These are phyloP conservation scores for Parelbella ahira DNA, from an alignment of 2,888 invertebrate genomes.

Conservation along the genomic window DNA sequence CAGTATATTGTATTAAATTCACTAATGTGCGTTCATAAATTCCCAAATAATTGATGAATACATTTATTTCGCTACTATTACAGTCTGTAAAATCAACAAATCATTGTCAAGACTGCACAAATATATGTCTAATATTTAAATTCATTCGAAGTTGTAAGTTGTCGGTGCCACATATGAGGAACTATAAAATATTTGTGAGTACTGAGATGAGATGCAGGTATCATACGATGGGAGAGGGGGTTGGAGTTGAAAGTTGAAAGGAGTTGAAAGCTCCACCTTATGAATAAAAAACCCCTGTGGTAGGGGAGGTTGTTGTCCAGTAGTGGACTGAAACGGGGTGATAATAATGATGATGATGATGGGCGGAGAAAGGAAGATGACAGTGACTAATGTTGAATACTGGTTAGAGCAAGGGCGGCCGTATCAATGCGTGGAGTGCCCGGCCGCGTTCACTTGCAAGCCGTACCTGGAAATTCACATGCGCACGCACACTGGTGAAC, in stretches of 20 bases:
- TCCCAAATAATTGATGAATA: too few relatives aligned
- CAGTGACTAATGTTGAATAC: conserved; percentile 34
- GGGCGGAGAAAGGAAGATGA: too few relatives aligned
- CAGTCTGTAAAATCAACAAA: background rate
- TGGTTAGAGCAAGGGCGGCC: conserved; percentile 77
- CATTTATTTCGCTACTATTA: too few relatives aligned
- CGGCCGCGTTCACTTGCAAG: conserved; percentile 82
- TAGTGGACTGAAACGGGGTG: too few relatives aligned
- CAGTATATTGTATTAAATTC: too few relatives aligned
- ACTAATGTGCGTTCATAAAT: too few relatives aligned
- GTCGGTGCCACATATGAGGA: conserved; percentile 72
- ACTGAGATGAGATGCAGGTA: conserved; percentile 27
- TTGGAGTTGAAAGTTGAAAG: too few relatives aligned
- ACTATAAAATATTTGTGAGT: conserved; percentile 35
- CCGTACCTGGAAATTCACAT: conserved; percentile 80
- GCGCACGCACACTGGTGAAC: conserved; percentile 79
- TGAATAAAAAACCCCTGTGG: too few relatives aligned
- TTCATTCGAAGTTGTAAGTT: conserved; percentile 44
- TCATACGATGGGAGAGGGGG: too few relatives aligned
- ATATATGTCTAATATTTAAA: conserved; percentile 18
- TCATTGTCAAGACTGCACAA: conserved; percentile 23
- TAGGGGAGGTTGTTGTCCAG: too few relatives aligned
- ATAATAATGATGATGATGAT: too few relatives aligned
- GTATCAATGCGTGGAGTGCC: conserved; percentile 80
- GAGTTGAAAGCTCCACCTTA: too few relatives aligned